Conservation (phyloP, 53 echinoderm and acorn worm species). For the Holothuria scabra region DNA sequence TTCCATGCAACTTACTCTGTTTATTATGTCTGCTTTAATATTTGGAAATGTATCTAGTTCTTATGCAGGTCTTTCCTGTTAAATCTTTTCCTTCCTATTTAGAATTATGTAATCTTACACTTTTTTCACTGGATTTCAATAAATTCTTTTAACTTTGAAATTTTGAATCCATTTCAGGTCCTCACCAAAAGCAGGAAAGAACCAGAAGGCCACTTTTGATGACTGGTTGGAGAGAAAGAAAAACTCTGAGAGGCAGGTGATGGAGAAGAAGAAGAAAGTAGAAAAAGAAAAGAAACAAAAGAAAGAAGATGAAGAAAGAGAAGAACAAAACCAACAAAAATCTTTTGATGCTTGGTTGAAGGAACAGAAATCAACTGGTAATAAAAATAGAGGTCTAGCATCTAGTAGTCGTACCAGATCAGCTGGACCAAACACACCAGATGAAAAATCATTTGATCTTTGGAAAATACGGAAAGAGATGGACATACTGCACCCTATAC, state of each 20-base stretch:
- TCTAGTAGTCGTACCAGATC: conserved; percentile 60
- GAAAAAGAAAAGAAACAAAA: conserved; percentile 71
- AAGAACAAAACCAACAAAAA: conserved; percentile 69
- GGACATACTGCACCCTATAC: conserved; percentile 91
- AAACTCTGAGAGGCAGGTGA: conserved; percentile 70
- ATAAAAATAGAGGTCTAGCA: conserved; percentile 35
- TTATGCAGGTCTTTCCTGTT: too few relatives aligned
- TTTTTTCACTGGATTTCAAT: too few relatives aligned
- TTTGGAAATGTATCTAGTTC: too few relatives aligned
- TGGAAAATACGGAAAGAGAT: conserved; percentile 96
- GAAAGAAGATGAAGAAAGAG: conserved; percentile 86
- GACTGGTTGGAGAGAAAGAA: conserved; percentile 90
- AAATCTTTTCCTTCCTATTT: too few relatives aligned
- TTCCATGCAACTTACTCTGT: too few relatives aligned
- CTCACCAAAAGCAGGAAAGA: conserved; percentile 46
- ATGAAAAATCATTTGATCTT: conserved; percentile 86
- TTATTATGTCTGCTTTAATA: too few relatives aligned
- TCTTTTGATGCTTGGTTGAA: conserved; percentile 86
- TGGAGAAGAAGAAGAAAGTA: conserved; percentile 73
- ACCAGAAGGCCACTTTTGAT: conserved; percentile 82
- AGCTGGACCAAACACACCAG: conserved; percentile 74
- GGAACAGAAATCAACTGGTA: conserved; percentile 68
- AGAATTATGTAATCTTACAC: too few relatives aligned
- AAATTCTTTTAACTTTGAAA: too few relatives aligned
- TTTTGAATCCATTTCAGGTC: too few relatives aligned